Conservation (phyloP, 2,888 invertebrate genomes). For the Exephanes ischioxanthus region DNA sequence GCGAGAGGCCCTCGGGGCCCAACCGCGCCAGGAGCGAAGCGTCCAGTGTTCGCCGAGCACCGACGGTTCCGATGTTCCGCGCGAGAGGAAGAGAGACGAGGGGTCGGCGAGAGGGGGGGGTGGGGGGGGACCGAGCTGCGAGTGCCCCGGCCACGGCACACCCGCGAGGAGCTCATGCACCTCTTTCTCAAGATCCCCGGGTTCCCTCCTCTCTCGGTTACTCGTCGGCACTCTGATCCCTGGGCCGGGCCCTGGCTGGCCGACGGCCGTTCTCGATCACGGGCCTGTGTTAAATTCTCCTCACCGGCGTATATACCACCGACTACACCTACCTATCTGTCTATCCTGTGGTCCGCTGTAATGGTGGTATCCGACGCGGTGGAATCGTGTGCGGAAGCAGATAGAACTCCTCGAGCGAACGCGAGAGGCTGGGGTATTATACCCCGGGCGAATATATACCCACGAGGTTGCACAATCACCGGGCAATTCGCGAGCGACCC, state of each 20-base stretch:
- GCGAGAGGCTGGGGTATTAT: conserved; percentile 26
- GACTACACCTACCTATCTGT: conserved; percentile 12
- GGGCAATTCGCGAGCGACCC: conserved; percentile 36
- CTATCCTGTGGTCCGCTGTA: conserved; percentile 7
- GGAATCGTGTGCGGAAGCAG: conserved; percentile 51
- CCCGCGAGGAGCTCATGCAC: conserved; percentile 74
- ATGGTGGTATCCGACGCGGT: conserved; percentile 9
- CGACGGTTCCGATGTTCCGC: conserved; percentile 34
- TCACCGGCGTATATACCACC: neutral
- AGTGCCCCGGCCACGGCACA: conserved; percentile 46
- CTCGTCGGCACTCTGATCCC: conserved; percentile 14
- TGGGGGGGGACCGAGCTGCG: conserved; percentile 32
- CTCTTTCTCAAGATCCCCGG: conserved; percentile 70
- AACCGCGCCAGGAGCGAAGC: conserved; percentile 60
- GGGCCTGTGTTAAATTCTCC: conserved; percentile 37
- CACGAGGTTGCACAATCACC: conserved; percentile 50
- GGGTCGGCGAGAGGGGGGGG: conserved; percentile 28
- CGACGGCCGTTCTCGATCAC: conserved; percentile 46
- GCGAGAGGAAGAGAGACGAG: conserved; percentile 48
- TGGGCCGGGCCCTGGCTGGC: conserved; percentile 37
- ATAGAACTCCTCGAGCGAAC: conserved; percentile 23
- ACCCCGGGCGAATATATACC: conserved; percentile 23
- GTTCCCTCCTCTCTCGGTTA: conserved; percentile 2
- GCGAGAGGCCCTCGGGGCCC: conserved; percentile 66
- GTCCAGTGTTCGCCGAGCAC: conserved; percentile 58